Evolutionary conservation across 2,888 invertebrate species (phyloP), one percentile per base, ranked within the genome.

Genomic region (Mylabris sibirica): DNA sequence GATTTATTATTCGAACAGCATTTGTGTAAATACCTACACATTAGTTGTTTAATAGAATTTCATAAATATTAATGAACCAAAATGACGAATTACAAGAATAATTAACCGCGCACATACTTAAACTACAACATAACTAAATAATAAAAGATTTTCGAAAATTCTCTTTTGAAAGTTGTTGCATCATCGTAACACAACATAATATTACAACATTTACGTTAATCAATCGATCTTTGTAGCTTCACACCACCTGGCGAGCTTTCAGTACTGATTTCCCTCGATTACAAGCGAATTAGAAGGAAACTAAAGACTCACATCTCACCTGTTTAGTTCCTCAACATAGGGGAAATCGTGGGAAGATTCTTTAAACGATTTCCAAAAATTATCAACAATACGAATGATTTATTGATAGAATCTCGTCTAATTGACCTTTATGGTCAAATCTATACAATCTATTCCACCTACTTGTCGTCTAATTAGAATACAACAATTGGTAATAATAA

Each of bases 261-360:
- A 44, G 17, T 38, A 14, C 38, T 14, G 17, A 44, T 44, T 44
- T 44, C 44, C 44, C 44, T 44, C 44, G 6, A 17, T n/a, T n/a
- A 17, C 17, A 8, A 8, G 44, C n/a, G 44, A 17, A 44, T 44
- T 17, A 17, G 5, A 17, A n/a, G 17, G 17, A 44, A 44, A 44
- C n/a, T 44, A 44, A 44, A 44, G n/a, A 2, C 44, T 44, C 44
- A n/a, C n/a, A 44, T 44, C 44, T 44, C 44, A 44, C 44, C 44
- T 44, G 44, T 44, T n/a, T 44, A n/a, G 17, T 44, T 17, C 6
- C 64, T 64, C 59, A 30, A 24, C 34, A 59, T 60, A 53, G 41
- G 63, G 68, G 72, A 68, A 70, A 74, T 69, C 73, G 73, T 74
- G 73, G 73, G 73, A 74, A 74, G 73, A 66, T 57, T 64, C 57